Evolutionary conservation across 2,113 vertebrate species (phyloP).

Genomic region (Limanda limanda): DNA sequence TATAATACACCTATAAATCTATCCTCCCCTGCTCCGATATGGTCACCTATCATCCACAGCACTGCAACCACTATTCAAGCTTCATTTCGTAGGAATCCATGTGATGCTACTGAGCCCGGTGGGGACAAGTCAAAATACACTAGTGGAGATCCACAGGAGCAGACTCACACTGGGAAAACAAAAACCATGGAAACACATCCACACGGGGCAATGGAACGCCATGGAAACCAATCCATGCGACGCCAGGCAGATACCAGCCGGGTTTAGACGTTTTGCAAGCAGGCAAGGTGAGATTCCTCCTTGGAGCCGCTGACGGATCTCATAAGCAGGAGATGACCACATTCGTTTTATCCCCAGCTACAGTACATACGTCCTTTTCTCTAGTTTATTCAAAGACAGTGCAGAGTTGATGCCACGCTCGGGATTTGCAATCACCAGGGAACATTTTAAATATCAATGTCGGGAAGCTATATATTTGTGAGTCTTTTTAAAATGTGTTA

Average conservation of each 20-base stretch:
- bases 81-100: conserved; percentile 22
- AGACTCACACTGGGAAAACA: conserved; percentile 44
- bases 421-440: not conserved
- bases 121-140: conserved; percentile 54
- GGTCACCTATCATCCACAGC: not conserved
- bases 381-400: conserved; percentile 11
- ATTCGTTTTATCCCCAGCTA: conserved; percentile 12
- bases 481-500: conserved; percentile 18
- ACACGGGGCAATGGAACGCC: conserved; percentile 56
- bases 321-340: conserved; percentile 22
- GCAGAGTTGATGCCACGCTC: not conserved
- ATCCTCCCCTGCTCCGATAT: not conserved
- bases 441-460: conserved; percentile 6
- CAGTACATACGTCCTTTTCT: conserved; percentile 1
- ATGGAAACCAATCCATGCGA: conserved; percentile 70
- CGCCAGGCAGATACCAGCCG: conserved; percentile 30
- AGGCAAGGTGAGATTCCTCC: conserved; percentile 46
- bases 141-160: conserved; percentile 17
- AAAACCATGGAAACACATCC: conserved; percentile 75
- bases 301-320: conserved; percentile 27
- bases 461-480: conserved; percentile 13
- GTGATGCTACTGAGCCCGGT: conserved; percentile 43
- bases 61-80: conserved; percentile 20
- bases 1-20: not conserved
- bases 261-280: conserved; percentile 51